Evolutionary conservation across 2,797 vertebrate species (phyloP).

Genomic region (Leontopithecus rosalia): DNA sequence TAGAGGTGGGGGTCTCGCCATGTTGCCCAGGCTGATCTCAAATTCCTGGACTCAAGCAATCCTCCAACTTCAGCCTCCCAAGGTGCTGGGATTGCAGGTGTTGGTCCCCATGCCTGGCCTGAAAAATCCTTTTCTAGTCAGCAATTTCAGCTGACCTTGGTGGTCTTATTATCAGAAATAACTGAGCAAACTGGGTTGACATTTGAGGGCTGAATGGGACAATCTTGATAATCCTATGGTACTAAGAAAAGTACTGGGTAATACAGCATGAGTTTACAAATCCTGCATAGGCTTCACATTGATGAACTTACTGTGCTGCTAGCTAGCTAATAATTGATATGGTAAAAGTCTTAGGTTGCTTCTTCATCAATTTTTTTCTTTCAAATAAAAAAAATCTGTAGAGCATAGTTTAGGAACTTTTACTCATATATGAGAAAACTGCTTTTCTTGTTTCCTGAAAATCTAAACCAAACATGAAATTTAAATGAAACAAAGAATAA

Average conservation of each 20-base stretch:
- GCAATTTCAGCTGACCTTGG: conserved; percentile 13
- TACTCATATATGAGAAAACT: neutral
- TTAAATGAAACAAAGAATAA: neutral
- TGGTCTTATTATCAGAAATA: conserved; percentile 7
- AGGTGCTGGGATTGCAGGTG: no score
- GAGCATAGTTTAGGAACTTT: neutral
- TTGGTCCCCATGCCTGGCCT: no score
- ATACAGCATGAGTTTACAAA: neutral
- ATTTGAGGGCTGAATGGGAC: neutral
- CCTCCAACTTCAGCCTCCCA: no score
- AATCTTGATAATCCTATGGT: neutral
- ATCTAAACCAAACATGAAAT: conserved; percentile 31
- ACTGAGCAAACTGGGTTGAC: neutral
- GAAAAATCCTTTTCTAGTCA: neutral
- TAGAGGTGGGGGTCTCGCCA: no score
- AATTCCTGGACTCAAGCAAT: no score
- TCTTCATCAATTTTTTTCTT: conserved; percentile 38
- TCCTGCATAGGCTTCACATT: neutral
- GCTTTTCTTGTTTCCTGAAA: conserved; percentile 31
- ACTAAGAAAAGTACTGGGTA: neutral
- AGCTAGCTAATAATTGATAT: neutral
- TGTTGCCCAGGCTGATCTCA: no score
- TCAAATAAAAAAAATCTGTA: neutral
- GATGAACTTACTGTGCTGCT: neutral
- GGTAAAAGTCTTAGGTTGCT: neutral